phyloP scores from a whole-genome alignment of 1,140 invertebrate genomes.

The Dreissena rostriformis region DNA sequence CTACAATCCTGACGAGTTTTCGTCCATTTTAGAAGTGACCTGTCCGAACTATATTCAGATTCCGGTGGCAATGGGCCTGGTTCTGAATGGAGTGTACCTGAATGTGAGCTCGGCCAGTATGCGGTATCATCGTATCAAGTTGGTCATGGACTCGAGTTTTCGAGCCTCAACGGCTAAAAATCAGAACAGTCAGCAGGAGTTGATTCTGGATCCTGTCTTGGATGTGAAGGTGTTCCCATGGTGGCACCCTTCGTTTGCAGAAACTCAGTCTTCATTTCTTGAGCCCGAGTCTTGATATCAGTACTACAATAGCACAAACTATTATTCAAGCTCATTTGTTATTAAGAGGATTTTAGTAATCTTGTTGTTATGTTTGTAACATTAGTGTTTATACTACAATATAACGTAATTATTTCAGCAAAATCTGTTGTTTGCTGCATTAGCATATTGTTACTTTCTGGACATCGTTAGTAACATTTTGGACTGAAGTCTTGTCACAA shows the following conservation, averaged over 20 bases:
- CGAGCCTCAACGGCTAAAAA: background rate
- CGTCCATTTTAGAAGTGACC: slow-evolving; percentile 41
- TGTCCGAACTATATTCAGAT: slow-evolving; percentile 23
- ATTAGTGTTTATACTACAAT: too few species aligned
- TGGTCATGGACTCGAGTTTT: slow-evolving; percentile 40
- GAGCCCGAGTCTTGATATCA: slow-evolving; percentile 9
- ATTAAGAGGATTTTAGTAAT: too few species aligned
- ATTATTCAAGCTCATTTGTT: too few species aligned
- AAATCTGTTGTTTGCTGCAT: too few species aligned
- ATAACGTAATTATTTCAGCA: too few species aligned
- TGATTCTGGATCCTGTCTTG: slow-evolving; percentile 48
- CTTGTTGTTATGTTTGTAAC: too few species aligned
- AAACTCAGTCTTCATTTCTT: slow-evolving; percentile 28
- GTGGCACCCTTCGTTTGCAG: slow-evolving; percentile 38
- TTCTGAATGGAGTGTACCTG: slow-evolving; percentile 44
- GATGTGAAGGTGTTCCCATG: slow-evolving; percentile 46
- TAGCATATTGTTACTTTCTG: too few species aligned
- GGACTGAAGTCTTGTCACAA: too few species aligned
- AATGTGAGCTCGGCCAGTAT: slow-evolving; percentile 45
- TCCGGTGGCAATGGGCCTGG: slow-evolving; percentile 42
- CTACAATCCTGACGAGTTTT: slow-evolving; percentile 34
- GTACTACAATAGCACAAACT: background rate
- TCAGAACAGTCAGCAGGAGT: slow-evolving; percentile 24
- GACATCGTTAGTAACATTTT: too few species aligned
- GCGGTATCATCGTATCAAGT: slow-evolving; percentile 40